phyloP scores from a whole-genome alignment of 2,113 vertebrate species.

The Chauna torquata region DNA sequence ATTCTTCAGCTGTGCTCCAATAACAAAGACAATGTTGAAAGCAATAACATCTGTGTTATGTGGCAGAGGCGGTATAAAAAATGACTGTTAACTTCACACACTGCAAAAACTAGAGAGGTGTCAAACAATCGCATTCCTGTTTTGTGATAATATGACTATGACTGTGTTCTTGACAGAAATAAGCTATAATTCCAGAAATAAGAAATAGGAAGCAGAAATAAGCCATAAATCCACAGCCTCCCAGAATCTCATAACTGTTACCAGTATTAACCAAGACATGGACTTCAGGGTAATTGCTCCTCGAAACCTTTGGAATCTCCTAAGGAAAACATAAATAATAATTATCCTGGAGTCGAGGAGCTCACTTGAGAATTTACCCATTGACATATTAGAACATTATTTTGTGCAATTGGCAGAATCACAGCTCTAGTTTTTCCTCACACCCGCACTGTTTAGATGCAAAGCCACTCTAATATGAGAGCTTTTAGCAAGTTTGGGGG shows the following conservation, averaged over 20 bases:
- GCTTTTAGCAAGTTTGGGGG: background rate
- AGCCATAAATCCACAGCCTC: background rate
- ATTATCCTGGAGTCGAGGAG: background rate
- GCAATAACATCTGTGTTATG: background rate
- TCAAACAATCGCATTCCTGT: background rate
- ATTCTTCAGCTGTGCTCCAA: conserved; percentile 13
- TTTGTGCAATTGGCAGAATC: background rate
- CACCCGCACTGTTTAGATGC: background rate
- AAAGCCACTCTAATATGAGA: background rate
- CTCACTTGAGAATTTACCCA: background rate
- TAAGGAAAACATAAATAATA: background rate
- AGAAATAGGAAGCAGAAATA: background rate
- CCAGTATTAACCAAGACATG: background rate
- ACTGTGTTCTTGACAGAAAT: background rate
- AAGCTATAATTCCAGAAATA: background rate
- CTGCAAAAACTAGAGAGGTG: background rate
- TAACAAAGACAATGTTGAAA: background rate
- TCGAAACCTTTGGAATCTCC: background rate
- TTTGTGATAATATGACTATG: background rate
- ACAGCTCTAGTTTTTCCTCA: background rate
- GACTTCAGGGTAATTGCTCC: background rate
- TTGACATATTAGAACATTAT: background rate
- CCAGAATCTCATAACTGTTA: background rate
- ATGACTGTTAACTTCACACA: background rate
- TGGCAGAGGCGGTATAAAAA: background rate